phyloP scores from a whole-genome alignment of 2,113 vertebrate genomes.

The Petroica traversi region DNA sequence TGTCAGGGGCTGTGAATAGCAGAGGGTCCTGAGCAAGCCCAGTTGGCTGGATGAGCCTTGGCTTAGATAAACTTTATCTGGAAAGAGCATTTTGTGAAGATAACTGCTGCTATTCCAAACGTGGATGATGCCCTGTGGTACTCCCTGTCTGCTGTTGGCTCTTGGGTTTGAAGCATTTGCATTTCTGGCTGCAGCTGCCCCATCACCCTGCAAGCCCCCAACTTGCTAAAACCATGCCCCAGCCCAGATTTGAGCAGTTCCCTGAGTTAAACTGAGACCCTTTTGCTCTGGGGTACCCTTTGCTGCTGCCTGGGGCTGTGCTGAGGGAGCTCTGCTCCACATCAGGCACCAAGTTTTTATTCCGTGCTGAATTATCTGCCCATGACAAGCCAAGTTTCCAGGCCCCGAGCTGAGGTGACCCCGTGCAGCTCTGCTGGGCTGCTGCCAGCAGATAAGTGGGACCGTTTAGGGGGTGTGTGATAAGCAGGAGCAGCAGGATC shows the following conservation, averaged over 20 bases:
- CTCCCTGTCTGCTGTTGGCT: not conserved
- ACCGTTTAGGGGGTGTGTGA: not conserved
- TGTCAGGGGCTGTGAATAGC: rapidly evolving
- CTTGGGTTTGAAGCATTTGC: not conserved
- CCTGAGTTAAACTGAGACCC: not conserved
- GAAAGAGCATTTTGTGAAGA: not conserved
- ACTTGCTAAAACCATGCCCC: rapidly evolving
- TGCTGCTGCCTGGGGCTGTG: not conserved
- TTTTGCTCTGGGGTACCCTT: not conserved
- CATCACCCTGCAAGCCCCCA: not conserved
- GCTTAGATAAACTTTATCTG: not conserved
- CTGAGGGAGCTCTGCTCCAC: not conserved
- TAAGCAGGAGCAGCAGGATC: not conserved
- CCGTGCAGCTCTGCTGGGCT: not conserved
- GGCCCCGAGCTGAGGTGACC: not conserved
- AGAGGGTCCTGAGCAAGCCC: not conserved
- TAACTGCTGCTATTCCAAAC: not conserved
- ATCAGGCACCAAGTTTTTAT: not conserved
- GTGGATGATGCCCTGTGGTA: rapidly evolving
- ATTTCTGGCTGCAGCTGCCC: not conserved
- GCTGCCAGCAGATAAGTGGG: constrained; percentile 22
- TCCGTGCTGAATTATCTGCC: not conserved
- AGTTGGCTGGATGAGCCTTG: not conserved
- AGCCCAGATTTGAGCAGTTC: rapidly evolving
- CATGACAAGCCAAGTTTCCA: not conserved